phyloP scores from a whole-genome alignment of 2,888 invertebrate genomes.

The Ochropleura leucogaster region DNA sequence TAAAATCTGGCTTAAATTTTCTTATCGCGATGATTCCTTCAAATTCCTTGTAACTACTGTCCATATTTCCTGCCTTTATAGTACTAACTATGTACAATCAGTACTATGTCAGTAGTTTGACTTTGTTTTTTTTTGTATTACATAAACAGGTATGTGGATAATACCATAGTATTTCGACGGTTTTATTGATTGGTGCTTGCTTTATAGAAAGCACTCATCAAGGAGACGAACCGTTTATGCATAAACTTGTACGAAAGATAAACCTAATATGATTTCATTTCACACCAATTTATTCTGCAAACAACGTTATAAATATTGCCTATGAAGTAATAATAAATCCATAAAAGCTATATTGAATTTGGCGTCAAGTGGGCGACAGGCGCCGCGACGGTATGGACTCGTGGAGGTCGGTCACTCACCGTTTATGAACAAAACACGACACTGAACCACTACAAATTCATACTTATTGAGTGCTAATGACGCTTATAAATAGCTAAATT shows the following conservation, averaged over 20 bases:
- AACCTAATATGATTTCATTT: slow-evolving; percentile 38
- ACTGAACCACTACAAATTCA: slow-evolving; percentile 51
- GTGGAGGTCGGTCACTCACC: slow-evolving; percentile 48
- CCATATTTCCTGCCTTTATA: slow-evolving; percentile 15
- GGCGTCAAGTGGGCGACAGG: slow-evolving; percentile 56
- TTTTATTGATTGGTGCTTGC: background rate
- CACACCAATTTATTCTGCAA: slow-evolving; percentile 43
- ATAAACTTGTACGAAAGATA: slow-evolving; percentile 25
- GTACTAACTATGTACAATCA: background rate
- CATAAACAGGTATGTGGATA: slow-evolving; percentile 15
- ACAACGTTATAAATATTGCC: slow-evolving; percentile 49
- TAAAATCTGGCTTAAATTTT: background rate
- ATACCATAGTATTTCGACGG: slow-evolving; percentile 6
- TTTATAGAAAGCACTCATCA: background rate
- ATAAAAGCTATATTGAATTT: slow-evolving; percentile 55
- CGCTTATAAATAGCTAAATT: slow-evolving; percentile 34
- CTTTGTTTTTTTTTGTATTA: slow-evolving; percentile 11
- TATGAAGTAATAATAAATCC: slow-evolving; percentile 61
- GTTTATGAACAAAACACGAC: slow-evolving; percentile 61
- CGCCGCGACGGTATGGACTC: slow-evolving; percentile 26
- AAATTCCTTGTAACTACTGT: background rate
- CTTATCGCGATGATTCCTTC: background rate
- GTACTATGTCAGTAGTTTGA: background rate
- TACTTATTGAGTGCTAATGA: slow-evolving; percentile 42
- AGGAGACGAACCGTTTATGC: background rate